Evolutionary conservation across 1,140 invertebrate species (phyloP), one percentile per base, ranked within the genome.

Genomic region (Chymomyza costata): DNA sequence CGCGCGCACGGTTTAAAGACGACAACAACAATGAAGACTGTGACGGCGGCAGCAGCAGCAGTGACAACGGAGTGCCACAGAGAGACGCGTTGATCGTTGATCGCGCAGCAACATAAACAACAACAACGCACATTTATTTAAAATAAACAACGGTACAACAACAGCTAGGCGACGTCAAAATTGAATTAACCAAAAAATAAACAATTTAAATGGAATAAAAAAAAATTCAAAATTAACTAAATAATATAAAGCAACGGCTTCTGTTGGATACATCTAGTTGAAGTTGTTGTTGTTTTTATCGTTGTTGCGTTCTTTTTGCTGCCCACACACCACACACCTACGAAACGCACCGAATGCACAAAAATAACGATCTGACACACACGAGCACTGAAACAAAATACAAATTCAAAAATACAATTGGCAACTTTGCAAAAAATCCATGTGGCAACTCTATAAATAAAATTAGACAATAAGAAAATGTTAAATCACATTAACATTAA

Each of bases 331-430:
- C 34, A 30, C 49, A 53, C 39, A n/a, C n/a, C n/a, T n/a, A n/a
- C n/a, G n/a, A 19, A 16, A 51, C 47, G 47, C 55, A 57, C 55
- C 40, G 45, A 51, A 21, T 51, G 54, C 54, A 57, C 54, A 17
- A 50, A 38, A 44, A n/a, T n/a, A 60, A 61, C 51, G 62, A 65
- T 47, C 62, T 60, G 62, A 17, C 57, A 60, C 62, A 57, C 62
- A 65, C 62, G 62, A 65, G 58, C 58, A 65, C 58, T 65, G 57
- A 56, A 55, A 54, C n/a, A n/a, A n/a, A n/a, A n/a, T n/a, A n/a
- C n/a, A n/a, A n/a, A n/a, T n/a, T n/a, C n/a, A n/a, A n/a, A n/a
- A n/a, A n/a, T n/a, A n/a, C n/a, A n/a, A n/a, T n/a, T n/a, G n/a
- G n/a, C n/a, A n/a, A n/a, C n/a, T n/a, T n/a, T n/a, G n/a, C n/a